A percentile compares a stretch with the other conserved stretches of the same genome.
These are phyloP conservation scores for Charanyca ferruginea DNA, from an alignment of 2,888 invertebrate species.

Conservation along the genomic window DNA sequence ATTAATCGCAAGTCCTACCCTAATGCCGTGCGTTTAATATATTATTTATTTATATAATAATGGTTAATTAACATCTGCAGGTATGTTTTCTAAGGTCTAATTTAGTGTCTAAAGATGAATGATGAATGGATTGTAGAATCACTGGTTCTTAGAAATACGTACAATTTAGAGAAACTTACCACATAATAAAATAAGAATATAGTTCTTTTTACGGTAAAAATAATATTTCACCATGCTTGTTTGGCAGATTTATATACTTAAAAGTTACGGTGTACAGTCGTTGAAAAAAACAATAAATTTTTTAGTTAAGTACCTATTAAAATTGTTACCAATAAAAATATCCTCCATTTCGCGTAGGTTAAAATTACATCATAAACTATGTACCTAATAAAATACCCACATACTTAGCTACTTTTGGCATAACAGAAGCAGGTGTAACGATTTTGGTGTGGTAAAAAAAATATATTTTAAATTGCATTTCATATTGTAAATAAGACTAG, in stretches of 20 bases:
- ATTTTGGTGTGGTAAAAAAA: background rate
- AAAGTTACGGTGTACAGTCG: conserved; percentile 14
- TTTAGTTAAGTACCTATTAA: conserved; percentile 33
- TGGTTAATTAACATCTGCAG: too few species aligned
- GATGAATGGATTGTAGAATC: too few species aligned
- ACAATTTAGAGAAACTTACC: conserved; percentile 50
- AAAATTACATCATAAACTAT: conserved; percentile 36
- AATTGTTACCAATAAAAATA: conserved; percentile 55
- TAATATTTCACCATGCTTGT: conserved; percentile 40
- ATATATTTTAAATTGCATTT: background rate
- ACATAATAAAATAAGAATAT: conserved; percentile 47
- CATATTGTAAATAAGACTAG: background rate
- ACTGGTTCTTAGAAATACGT: too few species aligned
- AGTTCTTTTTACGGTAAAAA: conserved; percentile 22
- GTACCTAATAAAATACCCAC: too few species aligned
- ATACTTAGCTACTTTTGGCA: too few species aligned
- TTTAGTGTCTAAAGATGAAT: too few species aligned
- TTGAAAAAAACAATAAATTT: conserved; percentile 49
- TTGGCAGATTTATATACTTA: conserved; percentile 20
- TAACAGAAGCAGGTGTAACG: background rate
- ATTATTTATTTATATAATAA: too few species aligned
- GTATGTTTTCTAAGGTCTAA: too few species aligned
- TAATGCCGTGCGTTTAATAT: too few species aligned
- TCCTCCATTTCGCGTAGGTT: conserved; percentile 18
- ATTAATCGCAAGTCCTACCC: too few species aligned